These are phyloP conservation scores for Tretioscincus oriximinensis DNA, from an alignment of 2,113 vertebrate genomes.

Conservation along the genomic window DNA sequence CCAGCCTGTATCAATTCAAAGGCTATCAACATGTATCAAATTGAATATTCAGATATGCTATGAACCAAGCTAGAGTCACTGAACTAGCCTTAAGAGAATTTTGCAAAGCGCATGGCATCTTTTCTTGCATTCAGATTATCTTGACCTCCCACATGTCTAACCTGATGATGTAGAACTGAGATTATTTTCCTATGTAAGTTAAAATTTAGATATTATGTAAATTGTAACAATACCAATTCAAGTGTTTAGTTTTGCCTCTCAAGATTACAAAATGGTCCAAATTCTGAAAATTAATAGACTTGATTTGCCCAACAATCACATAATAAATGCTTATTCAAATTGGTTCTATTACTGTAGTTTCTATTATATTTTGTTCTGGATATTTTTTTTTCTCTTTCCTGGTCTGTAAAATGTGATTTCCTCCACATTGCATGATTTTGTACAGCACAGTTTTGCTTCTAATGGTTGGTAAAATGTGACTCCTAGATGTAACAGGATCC, in stretches of 20 bases:
- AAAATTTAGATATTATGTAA: not conserved
- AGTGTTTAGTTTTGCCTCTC: not conserved
- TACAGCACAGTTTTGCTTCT: too few species aligned
- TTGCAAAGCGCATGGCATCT: slow-evolving; percentile 39
- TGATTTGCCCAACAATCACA: not conserved
- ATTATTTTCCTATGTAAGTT: not conserved
- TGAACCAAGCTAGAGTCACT: slow-evolving; percentile 64
- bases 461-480: too few species aligned
- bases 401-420: too few species aligned
- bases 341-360: too few species aligned
- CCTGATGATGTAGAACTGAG: not conserved
- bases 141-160: slow-evolving; percentile 31
- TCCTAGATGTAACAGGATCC: too few species aligned
- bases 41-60: slow-evolving; percentile 69
- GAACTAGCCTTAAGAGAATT: slow-evolving; percentile 17
- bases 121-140: slow-evolving; percentile 7
- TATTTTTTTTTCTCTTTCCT: too few species aligned
- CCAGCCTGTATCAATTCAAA: slow-evolving; percentile 68
- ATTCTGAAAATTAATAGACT: not conserved
- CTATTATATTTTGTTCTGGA: too few species aligned
- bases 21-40: slow-evolving; percentile 63
- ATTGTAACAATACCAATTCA: not conserved
- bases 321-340: too few species aligned
- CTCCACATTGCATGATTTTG: too few species aligned
- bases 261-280: not conserved